A percentile compares a stretch with the other conserved stretches of the same genome.
These are phyloP conservation scores for Acromyrmex heyeri DNA, from an alignment of 1,140 invertebrate species.

Conservation along the genomic window DNA sequence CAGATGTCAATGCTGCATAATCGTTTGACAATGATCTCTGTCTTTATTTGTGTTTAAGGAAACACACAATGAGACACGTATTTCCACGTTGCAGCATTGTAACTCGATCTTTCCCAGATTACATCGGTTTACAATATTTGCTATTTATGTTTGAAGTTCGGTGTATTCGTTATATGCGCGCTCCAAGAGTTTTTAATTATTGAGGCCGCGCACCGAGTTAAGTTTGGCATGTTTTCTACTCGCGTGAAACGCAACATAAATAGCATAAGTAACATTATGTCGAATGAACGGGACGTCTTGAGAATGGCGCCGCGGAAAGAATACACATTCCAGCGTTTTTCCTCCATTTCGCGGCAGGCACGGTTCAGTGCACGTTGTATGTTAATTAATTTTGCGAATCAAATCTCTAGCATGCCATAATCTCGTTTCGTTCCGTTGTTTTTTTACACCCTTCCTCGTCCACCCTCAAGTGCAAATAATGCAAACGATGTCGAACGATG, in stretches of 20 bases:
- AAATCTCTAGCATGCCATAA: constrained; percentile 40
- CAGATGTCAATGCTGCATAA: not conserved
- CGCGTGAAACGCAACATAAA: not conserved
- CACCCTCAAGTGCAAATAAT: constrained; percentile 48
- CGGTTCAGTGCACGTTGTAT: not conserved
- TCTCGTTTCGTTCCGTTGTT: constrained; percentile 50
- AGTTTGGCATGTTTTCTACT: constrained; percentile 43
- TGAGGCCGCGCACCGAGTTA: constrained; percentile 41
- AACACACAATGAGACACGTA: not conserved
- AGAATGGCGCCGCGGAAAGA: constrained; percentile 1
- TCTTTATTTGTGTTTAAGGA: not conserved
- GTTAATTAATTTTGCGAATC: constrained; percentile 37
- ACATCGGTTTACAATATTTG: not conserved
- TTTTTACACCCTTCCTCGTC: constrained; percentile 6
- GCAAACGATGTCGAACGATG: constrained; percentile 33
- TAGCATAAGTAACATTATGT: constrained; percentile 17
- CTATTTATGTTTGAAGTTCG: constrained; percentile 17
- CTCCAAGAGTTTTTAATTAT: constrained; percentile 29
- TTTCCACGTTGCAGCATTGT: not conserved
- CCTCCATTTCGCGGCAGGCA: constrained; percentile 13
- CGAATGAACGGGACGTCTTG: constrained; percentile 35
- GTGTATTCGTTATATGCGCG: constrained; percentile 32
- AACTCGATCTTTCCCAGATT: constrained; percentile 1
- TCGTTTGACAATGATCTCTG: constrained; percentile 22
- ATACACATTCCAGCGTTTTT: constrained; percentile 42